A percentile compares a stretch with the other conserved stretches of the same genome.
Conservation (phyloP, 2,797 vertebrate genomes). For the Pantherophis vulpinus region DNA sequence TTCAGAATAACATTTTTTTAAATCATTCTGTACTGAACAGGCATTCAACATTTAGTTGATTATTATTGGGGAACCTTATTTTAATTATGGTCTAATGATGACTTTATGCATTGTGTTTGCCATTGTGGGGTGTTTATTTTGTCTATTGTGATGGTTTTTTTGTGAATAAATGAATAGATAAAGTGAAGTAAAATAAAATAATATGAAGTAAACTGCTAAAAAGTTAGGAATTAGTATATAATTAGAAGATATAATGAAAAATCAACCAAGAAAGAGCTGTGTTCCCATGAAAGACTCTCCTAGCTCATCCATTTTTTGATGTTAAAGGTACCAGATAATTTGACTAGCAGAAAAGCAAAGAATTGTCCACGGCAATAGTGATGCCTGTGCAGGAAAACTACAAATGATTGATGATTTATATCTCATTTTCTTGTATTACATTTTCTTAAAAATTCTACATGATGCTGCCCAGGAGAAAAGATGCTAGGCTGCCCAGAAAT, state of each 20-base stretch:
- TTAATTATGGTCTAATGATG: neutral
- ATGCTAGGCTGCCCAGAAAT: neutral
- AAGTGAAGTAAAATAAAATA: neutral
- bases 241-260: neutral
- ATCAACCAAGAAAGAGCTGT: neutral
- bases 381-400: neutral
- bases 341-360: neutral
- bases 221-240: neutral
- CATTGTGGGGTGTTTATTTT: neutral
- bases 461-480: neutral
- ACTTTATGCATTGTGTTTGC: neutral
- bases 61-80: neutral
- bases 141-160: neutral
- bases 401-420: neutral
- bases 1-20: neutral
- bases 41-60: neutral
- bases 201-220: neutral
- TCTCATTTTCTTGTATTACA: neutral
- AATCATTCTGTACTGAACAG: neutral
- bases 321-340: neutral
- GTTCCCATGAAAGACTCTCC: neutral
- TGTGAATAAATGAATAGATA: neutral
- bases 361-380: no score
- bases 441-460: neutral
- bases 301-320: neutral